phyloP scores from a whole-genome alignment of 2,113 vertebrate genomes.

The Tetrao urogallus region DNA sequence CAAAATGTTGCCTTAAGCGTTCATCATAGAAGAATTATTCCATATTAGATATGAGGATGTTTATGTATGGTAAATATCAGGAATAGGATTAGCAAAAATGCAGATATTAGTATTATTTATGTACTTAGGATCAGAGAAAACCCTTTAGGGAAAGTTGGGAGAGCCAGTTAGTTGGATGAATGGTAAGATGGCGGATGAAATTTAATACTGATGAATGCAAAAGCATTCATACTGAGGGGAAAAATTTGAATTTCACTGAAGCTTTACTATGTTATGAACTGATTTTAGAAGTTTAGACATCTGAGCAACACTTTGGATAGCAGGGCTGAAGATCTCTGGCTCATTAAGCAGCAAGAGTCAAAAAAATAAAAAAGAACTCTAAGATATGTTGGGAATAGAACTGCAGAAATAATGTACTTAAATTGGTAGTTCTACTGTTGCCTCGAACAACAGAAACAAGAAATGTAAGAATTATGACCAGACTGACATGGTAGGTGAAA shows the following conservation, averaged over 20 bases:
- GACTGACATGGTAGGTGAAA: background rate
- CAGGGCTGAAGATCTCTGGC: background rate
- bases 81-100: background rate
- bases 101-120: background rate
- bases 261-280: constrained; percentile 7
- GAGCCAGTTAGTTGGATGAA: background rate
- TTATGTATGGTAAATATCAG: background rate
- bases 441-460: background rate
- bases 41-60: background rate
- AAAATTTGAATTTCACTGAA: background rate
- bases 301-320: background rate
- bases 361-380: background rate
- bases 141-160: background rate
- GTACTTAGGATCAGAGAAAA: background rate
- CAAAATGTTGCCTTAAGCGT: rapidly evolving
- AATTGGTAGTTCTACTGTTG: background rate
- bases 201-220: background rate
- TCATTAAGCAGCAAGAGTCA: background rate
- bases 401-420: background rate
- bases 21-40: background rate
- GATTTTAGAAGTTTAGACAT: background rate
- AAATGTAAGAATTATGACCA: background rate
- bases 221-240: background rate
- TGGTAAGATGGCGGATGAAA: background rate
- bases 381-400: background rate